These are phyloP conservation scores for Mizuhopecten yessoensis DNA, from an alignment of 1,140 invertebrate species.

Conservation along the genomic window DNA sequence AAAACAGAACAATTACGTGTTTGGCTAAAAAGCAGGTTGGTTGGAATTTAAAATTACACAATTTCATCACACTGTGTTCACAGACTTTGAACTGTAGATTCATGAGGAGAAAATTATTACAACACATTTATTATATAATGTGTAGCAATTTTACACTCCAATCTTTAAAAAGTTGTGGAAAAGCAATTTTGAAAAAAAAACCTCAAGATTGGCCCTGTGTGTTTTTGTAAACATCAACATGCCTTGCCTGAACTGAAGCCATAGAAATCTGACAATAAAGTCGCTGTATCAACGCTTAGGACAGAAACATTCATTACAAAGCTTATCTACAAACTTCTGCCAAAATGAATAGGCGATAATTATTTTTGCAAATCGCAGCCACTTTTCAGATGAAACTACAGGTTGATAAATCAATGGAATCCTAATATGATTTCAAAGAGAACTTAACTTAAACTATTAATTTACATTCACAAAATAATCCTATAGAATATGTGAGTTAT, in stretches of 20 bases:
- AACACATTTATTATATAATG: background rate
- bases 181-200: background rate
- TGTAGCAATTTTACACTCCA: background rate
- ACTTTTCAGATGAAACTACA: background rate
- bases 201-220: background rate
- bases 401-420: background rate
- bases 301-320: conserved; percentile 19
- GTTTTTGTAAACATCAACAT: background rate
- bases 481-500: background rate
- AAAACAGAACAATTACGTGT: too few relatives aligned
- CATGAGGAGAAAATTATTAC: too few relatives aligned
- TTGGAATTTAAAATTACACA: too few relatives aligned
- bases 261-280: background rate
- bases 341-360: conserved; percentile 4
- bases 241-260: background rate
- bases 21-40: too few relatives aligned
- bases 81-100: too few relatives aligned
- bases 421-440: background rate
- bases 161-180: too few relatives aligned
- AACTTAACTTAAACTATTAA: background rate
- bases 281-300: background rate
- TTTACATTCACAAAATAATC: background rate
- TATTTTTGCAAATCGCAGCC: background rate
- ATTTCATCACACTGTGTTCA: too few relatives aligned
- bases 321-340: conserved; percentile 5